phyloP scores from a whole-genome alignment of 2,113 vertebrate species.

The Promerops cafer region DNA sequence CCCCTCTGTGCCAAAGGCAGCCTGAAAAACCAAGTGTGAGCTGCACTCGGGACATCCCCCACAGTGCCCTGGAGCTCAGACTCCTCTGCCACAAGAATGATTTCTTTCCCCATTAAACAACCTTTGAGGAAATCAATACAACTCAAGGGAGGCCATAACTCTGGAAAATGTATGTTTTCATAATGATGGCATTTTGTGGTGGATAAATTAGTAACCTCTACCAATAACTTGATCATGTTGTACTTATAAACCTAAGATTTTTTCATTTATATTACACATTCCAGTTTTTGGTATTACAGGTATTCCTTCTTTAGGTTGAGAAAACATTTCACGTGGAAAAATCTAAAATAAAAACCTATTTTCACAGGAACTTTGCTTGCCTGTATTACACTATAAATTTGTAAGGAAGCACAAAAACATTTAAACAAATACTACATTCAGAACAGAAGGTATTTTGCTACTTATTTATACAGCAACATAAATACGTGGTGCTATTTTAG shows the following conservation, averaged over 20 bases:
- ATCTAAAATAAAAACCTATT: neutral
- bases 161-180: neutral
- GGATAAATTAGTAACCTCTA: neutral
- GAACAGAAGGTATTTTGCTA: neutral
- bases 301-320: neutral
- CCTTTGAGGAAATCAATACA: neutral
- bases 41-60: rapidly evolving
- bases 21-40: neutral
- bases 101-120: neutral
- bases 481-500: neutral
- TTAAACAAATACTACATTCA: neutral
- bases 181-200: neutral
- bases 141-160: neutral
- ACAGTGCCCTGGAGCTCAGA: neutral
- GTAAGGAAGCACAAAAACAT: neutral
- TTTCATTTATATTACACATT: neutral
- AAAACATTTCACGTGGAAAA: neutral
- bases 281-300: rapidly evolving
- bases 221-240: neutral
- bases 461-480: neutral
- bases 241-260: neutral
- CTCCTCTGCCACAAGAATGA: neutral
- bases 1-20: neutral
- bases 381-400: neutral
- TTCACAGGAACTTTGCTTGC: neutral